A percentile compares a stretch with the other conserved stretches of the same genome.
phyloP scores from a whole-genome alignment of 2,888 invertebrate species.

The Cataglyphis cursor region DNA sequence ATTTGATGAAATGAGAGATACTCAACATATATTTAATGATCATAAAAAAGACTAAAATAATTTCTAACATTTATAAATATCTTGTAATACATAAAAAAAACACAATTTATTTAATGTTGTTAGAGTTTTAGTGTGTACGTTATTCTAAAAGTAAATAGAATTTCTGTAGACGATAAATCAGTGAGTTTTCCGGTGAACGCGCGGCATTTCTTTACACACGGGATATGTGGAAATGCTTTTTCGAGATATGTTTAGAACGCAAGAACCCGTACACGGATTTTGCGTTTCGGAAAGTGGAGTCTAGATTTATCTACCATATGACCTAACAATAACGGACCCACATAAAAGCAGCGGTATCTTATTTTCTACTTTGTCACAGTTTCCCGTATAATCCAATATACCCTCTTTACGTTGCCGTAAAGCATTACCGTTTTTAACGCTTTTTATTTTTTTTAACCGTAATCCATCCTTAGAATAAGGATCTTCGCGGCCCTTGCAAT shows the following conservation, averaged over 20 bases:
- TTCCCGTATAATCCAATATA: constrained; percentile 52
- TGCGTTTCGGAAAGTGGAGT: constrained; percentile 66
- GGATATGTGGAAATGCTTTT: constrained; percentile 53
- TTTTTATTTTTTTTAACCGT: neutral
- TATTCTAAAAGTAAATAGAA: neutral
- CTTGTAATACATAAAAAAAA: neutral
- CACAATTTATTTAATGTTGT: constrained; percentile 5
- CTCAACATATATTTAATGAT: neutral
- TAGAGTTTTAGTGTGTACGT: neutral
- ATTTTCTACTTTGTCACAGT: constrained; percentile 54
- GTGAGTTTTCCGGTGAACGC: constrained; percentile 34
- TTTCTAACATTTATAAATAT: neutral
- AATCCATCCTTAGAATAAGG: neutral
- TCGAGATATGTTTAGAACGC: constrained; percentile 47
- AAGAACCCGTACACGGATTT: constrained; percentile 65
- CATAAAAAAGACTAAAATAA: neutral
- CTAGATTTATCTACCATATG: constrained; percentile 61
- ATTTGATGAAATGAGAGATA: neutral
- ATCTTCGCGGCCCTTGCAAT: neutral
- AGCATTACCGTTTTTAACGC: constrained; percentile 20
- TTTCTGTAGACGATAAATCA: constrained; percentile 55
- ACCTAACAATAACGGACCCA: constrained; percentile 61
- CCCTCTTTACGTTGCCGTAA: constrained; percentile 35
- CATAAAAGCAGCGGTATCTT: constrained; percentile 51
- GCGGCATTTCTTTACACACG: constrained; percentile 17